phyloP scores from a whole-genome alignment of 2,797 vertebrate genomes.

The Hyperoplus lanceolatus region DNA sequence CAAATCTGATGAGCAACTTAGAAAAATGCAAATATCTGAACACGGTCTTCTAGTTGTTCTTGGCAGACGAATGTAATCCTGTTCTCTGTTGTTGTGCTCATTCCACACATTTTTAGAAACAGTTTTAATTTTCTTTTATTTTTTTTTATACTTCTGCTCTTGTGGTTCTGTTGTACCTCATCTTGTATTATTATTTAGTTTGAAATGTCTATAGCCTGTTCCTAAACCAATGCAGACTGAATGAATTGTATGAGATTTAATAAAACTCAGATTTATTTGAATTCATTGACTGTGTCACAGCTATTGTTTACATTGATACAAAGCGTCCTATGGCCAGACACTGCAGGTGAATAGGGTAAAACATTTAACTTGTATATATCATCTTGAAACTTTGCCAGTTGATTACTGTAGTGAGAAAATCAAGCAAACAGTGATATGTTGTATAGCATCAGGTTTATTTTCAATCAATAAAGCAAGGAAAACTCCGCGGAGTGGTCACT shows the following conservation, averaged over 20 bases:
- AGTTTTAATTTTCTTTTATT: neutral
- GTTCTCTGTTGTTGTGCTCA: constrained; percentile 14
- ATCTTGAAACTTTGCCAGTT: too few species aligned
- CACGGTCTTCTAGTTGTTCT: neutral
- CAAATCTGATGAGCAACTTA: neutral
- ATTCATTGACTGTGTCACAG: neutral
- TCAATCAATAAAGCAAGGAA: too few species aligned
- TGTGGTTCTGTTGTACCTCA: constrained; percentile 48
- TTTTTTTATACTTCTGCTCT: constrained; percentile 26
- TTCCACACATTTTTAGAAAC: constrained; percentile 1
- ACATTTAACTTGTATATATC: too few species aligned
- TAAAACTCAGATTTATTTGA: constrained; percentile 57
- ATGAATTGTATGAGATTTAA: constrained; percentile 66
- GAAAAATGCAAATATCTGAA: neutral
- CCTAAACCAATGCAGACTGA: constrained; percentile 62
- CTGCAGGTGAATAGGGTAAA: too few species aligned
- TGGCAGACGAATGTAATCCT: neutral
- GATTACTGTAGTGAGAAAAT: too few species aligned
- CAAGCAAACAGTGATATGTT: too few species aligned
- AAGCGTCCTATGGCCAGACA: too few species aligned
- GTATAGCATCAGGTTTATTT: too few species aligned
- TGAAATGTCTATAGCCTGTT: constrained; percentile 71
- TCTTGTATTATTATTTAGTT: constrained; percentile 48
- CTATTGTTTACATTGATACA: too few species aligned
- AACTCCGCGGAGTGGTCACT: too few species aligned